phyloP scores from a whole-genome alignment of 2,797 vertebrate species.

The Aplochiton taeniatus region DNA sequence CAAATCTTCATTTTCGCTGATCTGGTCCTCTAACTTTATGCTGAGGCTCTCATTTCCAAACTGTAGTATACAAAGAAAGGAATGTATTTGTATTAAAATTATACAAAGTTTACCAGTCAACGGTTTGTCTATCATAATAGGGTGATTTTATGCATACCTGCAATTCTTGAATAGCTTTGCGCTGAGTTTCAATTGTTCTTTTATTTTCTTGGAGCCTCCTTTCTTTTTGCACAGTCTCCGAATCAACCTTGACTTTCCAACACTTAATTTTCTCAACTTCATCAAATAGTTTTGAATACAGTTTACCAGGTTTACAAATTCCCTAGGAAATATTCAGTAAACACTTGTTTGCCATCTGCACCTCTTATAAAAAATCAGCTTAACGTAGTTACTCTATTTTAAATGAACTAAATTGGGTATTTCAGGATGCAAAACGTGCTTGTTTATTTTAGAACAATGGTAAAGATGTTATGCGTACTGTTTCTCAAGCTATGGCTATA shows the following conservation, averaged over 20 bases:
- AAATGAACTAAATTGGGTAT: neutral
- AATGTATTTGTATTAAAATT: neutral
- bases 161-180: conserved; percentile 91
- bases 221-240: conserved; percentile 84
- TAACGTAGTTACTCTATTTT: conserved; percentile 6
- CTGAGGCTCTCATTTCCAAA: conserved; percentile 91
- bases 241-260: conserved; percentile 86
- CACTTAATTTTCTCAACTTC: conserved; percentile 91
- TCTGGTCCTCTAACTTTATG: conserved; percentile 88
- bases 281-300: conserved; percentile 89
- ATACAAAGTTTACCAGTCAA: neutral
- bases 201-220: conserved; percentile 85
- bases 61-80: neutral
- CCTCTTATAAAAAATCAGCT: conserved; percentile 33
- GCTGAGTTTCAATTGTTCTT: conserved; percentile 87
- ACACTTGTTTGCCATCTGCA: conserved; percentile 37
- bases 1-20: conserved; percentile 89
- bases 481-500: neutral
- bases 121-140: neutral
- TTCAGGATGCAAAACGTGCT: neutral
- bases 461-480: neutral
- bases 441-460: neutral
- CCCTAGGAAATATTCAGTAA: conserved; percentile 67
- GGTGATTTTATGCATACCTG: conserved; percentile 73
- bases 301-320: conserved; percentile 69